These are phyloP conservation scores for Phymorhynchus buccinoides DNA, from an alignment of 1,140 invertebrate genomes.

Conservation along the genomic window DNA sequence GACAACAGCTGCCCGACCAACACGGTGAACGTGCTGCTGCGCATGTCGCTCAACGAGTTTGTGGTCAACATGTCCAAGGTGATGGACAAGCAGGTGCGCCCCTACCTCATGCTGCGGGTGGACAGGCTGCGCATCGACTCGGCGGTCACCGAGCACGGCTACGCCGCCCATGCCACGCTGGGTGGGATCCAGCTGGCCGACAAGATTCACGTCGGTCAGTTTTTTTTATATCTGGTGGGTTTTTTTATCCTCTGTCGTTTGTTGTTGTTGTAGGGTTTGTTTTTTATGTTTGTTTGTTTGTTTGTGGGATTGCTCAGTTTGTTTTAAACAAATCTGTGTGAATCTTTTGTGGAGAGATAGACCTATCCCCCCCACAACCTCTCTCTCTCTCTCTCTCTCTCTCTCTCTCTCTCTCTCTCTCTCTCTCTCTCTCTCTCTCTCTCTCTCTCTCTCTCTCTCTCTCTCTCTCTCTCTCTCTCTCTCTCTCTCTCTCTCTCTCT, in stretches of 20 bases:
- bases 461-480: too few relatives aligned
- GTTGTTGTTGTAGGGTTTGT: too few relatives aligned
- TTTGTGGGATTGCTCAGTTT: too few relatives aligned
- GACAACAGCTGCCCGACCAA: constrained; percentile 87
- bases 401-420: too few relatives aligned
- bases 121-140: constrained; percentile 82
- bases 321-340: too few relatives aligned
- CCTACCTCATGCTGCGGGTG: constrained; percentile 83
- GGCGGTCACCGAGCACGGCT: constrained; percentile 83
- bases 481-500: too few relatives aligned
- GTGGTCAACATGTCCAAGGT: constrained; percentile 77
- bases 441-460: too few relatives aligned
- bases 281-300: too few relatives aligned
- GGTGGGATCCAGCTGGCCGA: constrained; percentile 84
- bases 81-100: constrained; percentile 75
- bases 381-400: too few relatives aligned
- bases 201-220: constrained; percentile 82
- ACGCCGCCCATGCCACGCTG: constrained; percentile 83
- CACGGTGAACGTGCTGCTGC: constrained; percentile 81
- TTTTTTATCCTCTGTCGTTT: background rate
- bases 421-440: too few relatives aligned
- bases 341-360: too few relatives aligned
- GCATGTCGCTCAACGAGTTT: constrained; percentile 83
- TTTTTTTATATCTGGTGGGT: background rate
- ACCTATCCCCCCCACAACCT: too few relatives aligned